Evolutionary conservation across 2,888 invertebrate species (phyloP).

Genomic region (Tethea ocularis): DNA sequence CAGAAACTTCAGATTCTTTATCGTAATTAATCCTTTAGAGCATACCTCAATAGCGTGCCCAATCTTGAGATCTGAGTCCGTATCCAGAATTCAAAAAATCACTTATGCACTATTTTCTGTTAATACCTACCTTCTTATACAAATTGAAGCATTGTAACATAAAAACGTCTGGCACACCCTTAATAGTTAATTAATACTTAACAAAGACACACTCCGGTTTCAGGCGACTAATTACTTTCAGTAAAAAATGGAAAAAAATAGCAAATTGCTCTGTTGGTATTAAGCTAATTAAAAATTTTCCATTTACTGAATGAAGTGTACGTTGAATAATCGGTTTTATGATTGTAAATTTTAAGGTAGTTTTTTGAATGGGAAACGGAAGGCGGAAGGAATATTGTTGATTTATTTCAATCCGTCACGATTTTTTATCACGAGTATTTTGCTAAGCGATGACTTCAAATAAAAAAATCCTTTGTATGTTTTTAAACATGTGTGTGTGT

Average conservation of each 20-base stretch:
- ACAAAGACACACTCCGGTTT: neutral
- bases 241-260: neutral
- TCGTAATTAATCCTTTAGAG: too few species aligned
- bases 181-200: neutral
- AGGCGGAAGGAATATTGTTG: slow-evolving; percentile 14
- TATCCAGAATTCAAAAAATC: too few species aligned
- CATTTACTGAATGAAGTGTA: slow-evolving; percentile 28
- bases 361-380: slow-evolving; percentile 18
- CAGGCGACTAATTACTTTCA: slow-evolving; percentile 5
- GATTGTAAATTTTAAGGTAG: slow-evolving; percentile 20
- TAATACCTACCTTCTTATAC: neutral
- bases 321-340: slow-evolving; percentile 22
- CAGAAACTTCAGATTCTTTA: too few species aligned
- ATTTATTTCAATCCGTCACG: slow-evolving; percentile 12
- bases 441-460: neutral
- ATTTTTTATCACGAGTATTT: neutral
- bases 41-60: too few species aligned
- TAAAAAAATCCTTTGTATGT: neutral
- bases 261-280: slow-evolving; percentile 10
- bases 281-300: slow-evolving; percentile 35
- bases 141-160: neutral
- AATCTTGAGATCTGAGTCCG: too few species aligned
- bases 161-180: neutral
- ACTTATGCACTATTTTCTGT: neutral
- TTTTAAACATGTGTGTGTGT: too few species aligned